phyloP scores from a whole-genome alignment of 2,113 vertebrate genomes.

The Andinoacara biseriatus region DNA sequence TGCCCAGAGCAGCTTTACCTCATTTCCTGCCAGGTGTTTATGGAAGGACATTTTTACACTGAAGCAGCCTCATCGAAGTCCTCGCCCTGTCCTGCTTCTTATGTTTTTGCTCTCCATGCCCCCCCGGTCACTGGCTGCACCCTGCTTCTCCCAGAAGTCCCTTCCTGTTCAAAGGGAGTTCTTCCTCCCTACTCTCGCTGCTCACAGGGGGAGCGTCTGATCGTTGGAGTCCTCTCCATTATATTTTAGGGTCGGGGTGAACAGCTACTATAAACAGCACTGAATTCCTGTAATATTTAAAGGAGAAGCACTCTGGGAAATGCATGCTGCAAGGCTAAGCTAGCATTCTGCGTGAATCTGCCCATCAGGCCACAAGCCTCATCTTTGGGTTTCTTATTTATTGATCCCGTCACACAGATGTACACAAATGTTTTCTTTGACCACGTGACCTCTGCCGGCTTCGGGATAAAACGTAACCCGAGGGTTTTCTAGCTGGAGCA shows the following conservation, averaged over 20 bases:
- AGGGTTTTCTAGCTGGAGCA: neutral
- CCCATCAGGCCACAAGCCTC: neutral
- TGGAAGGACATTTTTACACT: neutral
- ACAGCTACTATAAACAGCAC: neutral
- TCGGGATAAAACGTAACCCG: neutral
- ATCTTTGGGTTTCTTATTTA: neutral
- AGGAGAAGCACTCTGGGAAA: neutral
- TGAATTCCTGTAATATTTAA: neutral
- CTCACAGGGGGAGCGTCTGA: neutral
- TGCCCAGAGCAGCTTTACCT: conserved; percentile 46
- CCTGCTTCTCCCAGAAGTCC: neutral
- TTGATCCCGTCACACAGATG: neutral
- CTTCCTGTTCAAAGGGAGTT: neutral
- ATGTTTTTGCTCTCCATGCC: neutral
- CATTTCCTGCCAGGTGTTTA: conserved; percentile 10
- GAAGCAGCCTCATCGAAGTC: neutral
- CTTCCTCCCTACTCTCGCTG: neutral
- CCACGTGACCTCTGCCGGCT: neutral
- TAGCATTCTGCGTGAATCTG: neutral
- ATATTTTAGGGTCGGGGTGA: neutral
- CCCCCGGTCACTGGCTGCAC: neutral
- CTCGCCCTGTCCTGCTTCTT: neutral
- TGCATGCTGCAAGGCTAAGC: neutral
- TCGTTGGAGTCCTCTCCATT: accelerated
- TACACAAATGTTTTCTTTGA: neutral